Evolutionary conservation across 1,140 invertebrate species (phyloP).

Genomic region (Phymorhynchus buccinoides): DNA sequence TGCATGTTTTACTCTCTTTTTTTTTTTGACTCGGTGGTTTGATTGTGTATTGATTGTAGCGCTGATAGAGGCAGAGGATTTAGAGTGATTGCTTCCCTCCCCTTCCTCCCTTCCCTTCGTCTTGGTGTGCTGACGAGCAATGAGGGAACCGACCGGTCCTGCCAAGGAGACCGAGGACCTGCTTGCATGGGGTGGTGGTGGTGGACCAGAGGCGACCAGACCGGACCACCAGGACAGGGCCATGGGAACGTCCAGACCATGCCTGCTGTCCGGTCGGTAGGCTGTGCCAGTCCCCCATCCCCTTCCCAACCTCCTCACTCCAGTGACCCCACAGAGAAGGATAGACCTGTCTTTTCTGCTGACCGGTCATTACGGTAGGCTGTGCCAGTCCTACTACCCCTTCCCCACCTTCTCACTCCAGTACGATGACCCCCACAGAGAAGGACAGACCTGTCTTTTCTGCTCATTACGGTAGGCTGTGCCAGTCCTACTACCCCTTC

Average conservation of each 20-base stretch:
- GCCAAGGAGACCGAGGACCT: background rate
- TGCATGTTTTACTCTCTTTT: background rate
- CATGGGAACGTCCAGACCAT: background rate
- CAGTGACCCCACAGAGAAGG: too few relatives aligned
- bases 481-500: too few relatives aligned
- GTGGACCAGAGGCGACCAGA: background rate
- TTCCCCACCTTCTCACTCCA: too few relatives aligned
- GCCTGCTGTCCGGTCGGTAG: background rate
- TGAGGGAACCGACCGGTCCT: too few relatives aligned
- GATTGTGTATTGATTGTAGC: constrained; percentile 40
- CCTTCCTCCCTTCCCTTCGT: background rate
- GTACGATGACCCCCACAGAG: too few relatives aligned
- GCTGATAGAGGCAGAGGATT: constrained; percentile 41
- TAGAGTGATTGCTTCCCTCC: constrained; percentile 34
- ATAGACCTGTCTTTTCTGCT: background rate
- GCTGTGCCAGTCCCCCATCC: background rate
- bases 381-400: too few relatives aligned
- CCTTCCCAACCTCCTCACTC: background rate
- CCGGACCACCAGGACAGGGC: background rate
- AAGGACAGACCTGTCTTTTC: too few relatives aligned
- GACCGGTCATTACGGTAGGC: too few relatives aligned
- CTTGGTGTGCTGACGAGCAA: constrained; percentile 17
- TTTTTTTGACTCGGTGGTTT: constrained; percentile 25
- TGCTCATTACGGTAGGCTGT: too few relatives aligned
- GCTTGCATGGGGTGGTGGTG: background rate